Evolutionary conservation across 2,888 invertebrate genomes (phyloP), one percentile per base, ranked within the genome.

Genomic region (Mythimna ferrago): DNA sequence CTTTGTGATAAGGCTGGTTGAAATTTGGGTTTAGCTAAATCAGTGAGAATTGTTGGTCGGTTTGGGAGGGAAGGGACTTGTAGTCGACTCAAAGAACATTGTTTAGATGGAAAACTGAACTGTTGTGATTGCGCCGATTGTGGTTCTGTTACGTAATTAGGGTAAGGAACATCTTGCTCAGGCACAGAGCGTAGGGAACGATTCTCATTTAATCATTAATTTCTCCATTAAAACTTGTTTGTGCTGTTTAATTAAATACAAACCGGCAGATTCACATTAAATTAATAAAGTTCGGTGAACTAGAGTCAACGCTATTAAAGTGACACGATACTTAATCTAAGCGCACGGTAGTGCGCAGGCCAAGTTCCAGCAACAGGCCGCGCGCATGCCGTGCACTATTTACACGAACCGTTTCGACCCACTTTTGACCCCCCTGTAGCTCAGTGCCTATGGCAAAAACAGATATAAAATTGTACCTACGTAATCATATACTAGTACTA

Each of bases 211-310:
- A 51, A 64, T 61, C 0, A 62, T 66, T 60, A 44, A 82, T 64
- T 70, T 60, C 56, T 54, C 48, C 41, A 67, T 64, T 21, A 72
- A 69, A 84, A 81, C 84, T 75, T 75, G 84, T 76, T 76, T 69
- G 32, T 56, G 48, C 11, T 75, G n/a, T 44, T 19, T 48, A 64
- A 73, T 70, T 53, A 62, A 51, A 61, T 57, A 79, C 6, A 58
- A 80, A 64, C 56, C 32, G 48, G 48, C 56, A 71, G 51, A 65
- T 67, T 69, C 66, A 67, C 58, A 62, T 58, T 56, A 72, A 69
- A 70, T 84, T 67, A 67, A 65, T 65, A 9, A 67, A 69, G 56
- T 81, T 81, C 61, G 38, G 69, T 66, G 67, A 79, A 68, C 64
- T 48, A 44, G 7, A 56, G 58, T 64, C 57, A n/a, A n/a, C 32